Conservation (phyloP, 2,888 invertebrate genomes). For the Stenoptilia bipunctidactyla region DNA sequence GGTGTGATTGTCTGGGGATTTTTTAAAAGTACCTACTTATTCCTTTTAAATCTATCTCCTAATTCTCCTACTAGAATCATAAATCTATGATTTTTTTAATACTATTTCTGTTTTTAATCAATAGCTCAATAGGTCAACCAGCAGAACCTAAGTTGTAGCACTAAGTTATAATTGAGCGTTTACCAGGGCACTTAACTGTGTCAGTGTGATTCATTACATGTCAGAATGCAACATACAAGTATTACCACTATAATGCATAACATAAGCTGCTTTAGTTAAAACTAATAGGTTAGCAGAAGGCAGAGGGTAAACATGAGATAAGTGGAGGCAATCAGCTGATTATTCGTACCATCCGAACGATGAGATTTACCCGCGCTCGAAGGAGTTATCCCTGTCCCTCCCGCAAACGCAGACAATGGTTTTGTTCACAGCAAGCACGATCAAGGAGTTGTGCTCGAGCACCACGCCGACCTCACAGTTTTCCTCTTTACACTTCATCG, state of each 20-base stretch:
- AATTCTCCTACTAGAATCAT: no score
- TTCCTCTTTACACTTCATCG: conserved; percentile 72
- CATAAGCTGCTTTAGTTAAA: background rate
- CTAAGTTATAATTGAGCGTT: background rate
- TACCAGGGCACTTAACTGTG: background rate
- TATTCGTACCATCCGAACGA: conserved; percentile 30
- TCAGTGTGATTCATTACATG: background rate
- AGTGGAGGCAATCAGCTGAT: conserved; percentile 23
- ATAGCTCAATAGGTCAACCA: no score
- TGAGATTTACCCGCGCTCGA: conserved; percentile 65
- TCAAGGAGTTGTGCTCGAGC: conserved; percentile 64
- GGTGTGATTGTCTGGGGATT: no score
- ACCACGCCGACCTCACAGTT: conserved; percentile 69
- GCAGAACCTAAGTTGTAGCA: no score
- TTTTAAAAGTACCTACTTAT: no score
- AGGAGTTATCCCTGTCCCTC: conserved; percentile 55
- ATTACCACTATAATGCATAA: background rate
- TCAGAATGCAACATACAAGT: background rate
- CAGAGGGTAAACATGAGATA: conserved; percentile 17
- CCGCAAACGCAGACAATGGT: conserved; percentile 68
- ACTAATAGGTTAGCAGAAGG: no score
- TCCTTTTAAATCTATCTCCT: no score
- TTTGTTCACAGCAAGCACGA: conserved; percentile 64
- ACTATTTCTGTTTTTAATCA: no score
- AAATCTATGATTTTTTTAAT: no score